phyloP scores from a whole-genome alignment of 2,888 invertebrate genomes.

The Xestia rhomboidea region DNA sequence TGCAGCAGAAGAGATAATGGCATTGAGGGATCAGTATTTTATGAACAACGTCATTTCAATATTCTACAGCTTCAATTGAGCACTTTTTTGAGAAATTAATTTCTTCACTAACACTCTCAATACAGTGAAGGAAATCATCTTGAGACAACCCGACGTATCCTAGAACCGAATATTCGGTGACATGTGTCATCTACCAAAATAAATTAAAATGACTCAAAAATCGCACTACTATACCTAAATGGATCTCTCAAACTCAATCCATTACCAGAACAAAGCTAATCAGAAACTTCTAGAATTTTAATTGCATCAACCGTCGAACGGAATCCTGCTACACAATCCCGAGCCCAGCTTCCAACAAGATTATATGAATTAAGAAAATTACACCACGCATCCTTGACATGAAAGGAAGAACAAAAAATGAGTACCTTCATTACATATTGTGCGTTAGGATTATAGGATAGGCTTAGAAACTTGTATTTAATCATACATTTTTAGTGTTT shows the following conservation, averaged over 20 bases:
- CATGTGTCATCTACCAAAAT: not conserved
- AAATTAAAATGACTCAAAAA: not conserved
- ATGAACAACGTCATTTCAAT: not conserved
- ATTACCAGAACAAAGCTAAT: conserved; percentile 21
- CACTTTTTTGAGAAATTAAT: not conserved
- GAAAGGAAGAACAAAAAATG: conserved; percentile 61
- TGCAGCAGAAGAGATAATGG: not conserved
- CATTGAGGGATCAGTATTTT: not conserved
- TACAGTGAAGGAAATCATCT: not conserved
- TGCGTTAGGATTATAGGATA: conserved; percentile 55
- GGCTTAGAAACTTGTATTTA: conserved; percentile 52
- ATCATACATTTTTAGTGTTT: conserved; percentile 55
- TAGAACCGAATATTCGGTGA: not conserved
- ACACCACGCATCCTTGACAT: conserved; percentile 67
- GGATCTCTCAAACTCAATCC: not conserved
- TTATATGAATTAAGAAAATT: conserved; percentile 84
- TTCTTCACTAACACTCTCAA: not conserved
- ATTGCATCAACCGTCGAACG: conserved; percentile 43
- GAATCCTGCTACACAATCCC: conserved; percentile 26
- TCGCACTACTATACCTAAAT: not conserved
- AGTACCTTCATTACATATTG: conserved; percentile 68
- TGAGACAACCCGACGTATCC: not conserved
- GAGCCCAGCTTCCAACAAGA: conserved; percentile 65
- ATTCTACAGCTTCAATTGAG: not conserved
- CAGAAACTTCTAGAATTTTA: conserved; percentile 42